phyloP scores from a whole-genome alignment of 1,140 invertebrate species.

The Goniozus legneri region DNA sequence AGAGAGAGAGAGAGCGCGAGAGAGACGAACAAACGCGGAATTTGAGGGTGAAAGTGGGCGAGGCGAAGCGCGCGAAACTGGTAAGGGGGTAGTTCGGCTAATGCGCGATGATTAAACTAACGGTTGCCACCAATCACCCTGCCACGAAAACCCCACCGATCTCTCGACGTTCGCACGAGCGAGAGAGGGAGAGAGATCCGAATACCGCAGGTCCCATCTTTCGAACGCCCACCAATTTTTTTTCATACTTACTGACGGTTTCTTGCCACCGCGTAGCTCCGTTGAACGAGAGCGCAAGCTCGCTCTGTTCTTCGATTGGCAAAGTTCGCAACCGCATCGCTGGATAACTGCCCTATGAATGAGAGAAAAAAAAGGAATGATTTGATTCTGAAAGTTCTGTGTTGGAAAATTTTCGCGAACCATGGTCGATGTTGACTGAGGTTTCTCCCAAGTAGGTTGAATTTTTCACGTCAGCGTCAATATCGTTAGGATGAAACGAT shows the following conservation, averaged over 20 bases:
- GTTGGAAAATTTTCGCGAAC: too few species aligned
- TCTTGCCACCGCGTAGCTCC: slow-evolving; percentile 1
- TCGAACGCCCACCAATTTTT: slow-evolving; percentile 20
- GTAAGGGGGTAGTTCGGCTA: slow-evolving; percentile 46
- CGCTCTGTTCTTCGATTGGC: too few species aligned
- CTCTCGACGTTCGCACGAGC: slow-evolving; percentile 17
- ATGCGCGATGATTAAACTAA: slow-evolving; percentile 56
- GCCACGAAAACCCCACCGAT: slow-evolving; percentile 44
- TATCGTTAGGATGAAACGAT: too few species aligned
- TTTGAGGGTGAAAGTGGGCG: slow-evolving; percentile 46
- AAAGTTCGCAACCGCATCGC: too few species aligned
- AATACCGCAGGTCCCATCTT: slow-evolving; percentile 12
- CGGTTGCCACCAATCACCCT: slow-evolving; percentile 51
- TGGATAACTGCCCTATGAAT: too few species aligned
- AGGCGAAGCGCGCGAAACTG: too few species aligned
- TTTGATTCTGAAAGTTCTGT: too few species aligned
- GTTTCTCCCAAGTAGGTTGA: too few species aligned
- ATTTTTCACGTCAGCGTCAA: too few species aligned
- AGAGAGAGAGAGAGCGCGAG: slow-evolving; percentile 17
- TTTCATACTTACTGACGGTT: slow-evolving; percentile 6
- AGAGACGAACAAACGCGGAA: slow-evolving; percentile 27
- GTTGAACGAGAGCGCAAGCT: too few species aligned
- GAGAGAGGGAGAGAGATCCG: slow-evolving; percentile 1
- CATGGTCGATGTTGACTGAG: too few species aligned
- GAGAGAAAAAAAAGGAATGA: too few species aligned